These are phyloP conservation scores for Agrypnus murinus DNA, from an alignment of 2,888 invertebrate genomes.

Conservation along the genomic window DNA sequence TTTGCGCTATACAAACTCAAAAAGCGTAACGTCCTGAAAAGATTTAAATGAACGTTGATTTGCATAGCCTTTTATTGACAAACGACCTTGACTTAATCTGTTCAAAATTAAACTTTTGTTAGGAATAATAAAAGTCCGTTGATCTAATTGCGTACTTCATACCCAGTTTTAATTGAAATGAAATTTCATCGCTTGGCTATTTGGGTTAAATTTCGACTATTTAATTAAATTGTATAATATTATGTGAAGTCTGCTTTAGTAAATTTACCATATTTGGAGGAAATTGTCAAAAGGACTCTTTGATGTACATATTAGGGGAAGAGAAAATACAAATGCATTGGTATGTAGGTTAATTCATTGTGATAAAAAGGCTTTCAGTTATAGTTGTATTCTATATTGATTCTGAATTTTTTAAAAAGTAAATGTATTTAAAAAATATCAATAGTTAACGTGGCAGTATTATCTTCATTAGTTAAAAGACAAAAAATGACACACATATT, in stretches of 20 bases:
- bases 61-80: slow-evolving; percentile 14
- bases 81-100: slow-evolving; percentile 24
- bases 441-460: too few species aligned
- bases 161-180: slow-evolving; percentile 17
- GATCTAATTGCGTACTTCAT: slow-evolving; percentile 17
- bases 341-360: too few species aligned
- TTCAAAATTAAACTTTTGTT: slow-evolving; percentile 30
- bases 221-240: slow-evolving; percentile 11
- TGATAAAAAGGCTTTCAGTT: too few species aligned
- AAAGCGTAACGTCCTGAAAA: slow-evolving; percentile 22
- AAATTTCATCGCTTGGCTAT: slow-evolving; percentile 8
- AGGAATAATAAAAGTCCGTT: neutral
- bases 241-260: neutral
- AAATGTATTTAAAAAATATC: too few species aligned
- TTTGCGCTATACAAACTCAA: slow-evolving; percentile 25
- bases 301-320: neutral
- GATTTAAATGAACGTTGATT: slow-evolving; percentile 20
- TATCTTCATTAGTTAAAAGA: too few species aligned
- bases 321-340: neutral
- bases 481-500: too few species aligned
- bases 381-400: too few species aligned
- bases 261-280: neutral
- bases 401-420: too few species aligned
- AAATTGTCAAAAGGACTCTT: neutral
- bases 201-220: slow-evolving; percentile 12